Evolutionary conservation across 2,113 vertebrate genomes (phyloP), one percentile per base, ranked within the genome.

Genomic region (Chascanopsetta lugubris): DNA sequence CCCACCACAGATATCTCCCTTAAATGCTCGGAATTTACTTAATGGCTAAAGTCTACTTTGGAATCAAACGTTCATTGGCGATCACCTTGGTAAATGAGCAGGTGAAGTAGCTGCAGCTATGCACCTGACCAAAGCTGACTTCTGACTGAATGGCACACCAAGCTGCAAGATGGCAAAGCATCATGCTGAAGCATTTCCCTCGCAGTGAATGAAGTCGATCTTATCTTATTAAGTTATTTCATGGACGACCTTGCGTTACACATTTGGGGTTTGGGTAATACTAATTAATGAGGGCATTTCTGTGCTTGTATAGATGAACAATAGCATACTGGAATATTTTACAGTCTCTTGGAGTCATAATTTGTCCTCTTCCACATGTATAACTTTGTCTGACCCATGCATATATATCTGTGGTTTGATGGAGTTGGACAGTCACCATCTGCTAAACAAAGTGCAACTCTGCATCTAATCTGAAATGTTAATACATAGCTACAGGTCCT

Each of bases 331-430:
- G 3, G 36, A 11, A 8, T 10, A 4, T 34, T 54, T 53, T 9
- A 36, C n/a, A 12, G n/a, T n/a, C 21, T 8, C 21, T 5, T 26
- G 9, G 22, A 46, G 25, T 55, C 24, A 18, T 6, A 48, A 29
- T 62, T 6, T 17, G 6, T 8, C 17, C 12, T 3, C 68, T 72
- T 32, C 32, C 8, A 61, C 36, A 61, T 21, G 8, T 25, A 26
- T 70, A 12, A 25, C 49, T 63, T 49, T 26, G 60, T 21, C 32
- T 17, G 2, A 60, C 27, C 34, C 55, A 20, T 6, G 32, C 34
- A 55, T 45, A 5, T 45, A 8, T 4, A 54, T 56, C 15, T 8
- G 26, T 24, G 40, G 17, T 60, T 67, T 43, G 32, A 12, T 34
- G n/a, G n/a, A 18, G 12, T 48, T 54, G 24, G 59, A 47, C 27